phyloP scores from a whole-genome alignment of 1,140 invertebrate species.

The Brachionus asplanchnoidis region DNA sequence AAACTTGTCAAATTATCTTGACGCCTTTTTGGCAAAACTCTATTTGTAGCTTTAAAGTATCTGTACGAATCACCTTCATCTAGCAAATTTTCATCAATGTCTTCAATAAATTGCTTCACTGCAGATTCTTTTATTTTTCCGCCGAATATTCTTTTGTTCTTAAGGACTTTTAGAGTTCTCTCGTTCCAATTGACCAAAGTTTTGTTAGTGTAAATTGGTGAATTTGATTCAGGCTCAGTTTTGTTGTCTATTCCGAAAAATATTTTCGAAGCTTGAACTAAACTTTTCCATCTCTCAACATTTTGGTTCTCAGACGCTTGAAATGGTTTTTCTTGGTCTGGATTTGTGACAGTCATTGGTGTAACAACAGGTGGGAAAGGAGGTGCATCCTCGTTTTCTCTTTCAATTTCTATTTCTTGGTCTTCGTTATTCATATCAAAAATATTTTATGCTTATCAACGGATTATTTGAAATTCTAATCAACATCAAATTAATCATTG shows the following conservation, averaged over 20 bases:
- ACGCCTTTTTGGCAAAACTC: neutral
- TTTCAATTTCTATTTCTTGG: neutral
- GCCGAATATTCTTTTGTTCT: constrained; percentile 15
- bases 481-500: neutral
- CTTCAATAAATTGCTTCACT: neutral
- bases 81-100: neutral
- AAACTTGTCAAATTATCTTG: neutral
- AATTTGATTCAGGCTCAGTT: neutral
- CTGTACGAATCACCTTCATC: neutral
- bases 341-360: neutral
- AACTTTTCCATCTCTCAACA: neutral
- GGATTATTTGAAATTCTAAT: neutral
- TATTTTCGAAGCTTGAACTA: neutral
- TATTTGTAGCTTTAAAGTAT: neutral
- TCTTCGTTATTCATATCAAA: neutral
- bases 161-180: constrained; percentile 1
- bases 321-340: neutral
- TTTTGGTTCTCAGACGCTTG: neutral
- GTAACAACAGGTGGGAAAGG: neutral
- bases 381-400: neutral
- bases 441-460: neutral
- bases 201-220: neutral
- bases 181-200: constrained; percentile 31
- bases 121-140: neutral
- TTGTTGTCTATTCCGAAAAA: neutral